Percentiles rank a stretch among this genome's conserved stretches.
phyloP scores from a whole-genome alignment of 1,140 invertebrate species.

The Tachypleus tridentatus region DNA sequence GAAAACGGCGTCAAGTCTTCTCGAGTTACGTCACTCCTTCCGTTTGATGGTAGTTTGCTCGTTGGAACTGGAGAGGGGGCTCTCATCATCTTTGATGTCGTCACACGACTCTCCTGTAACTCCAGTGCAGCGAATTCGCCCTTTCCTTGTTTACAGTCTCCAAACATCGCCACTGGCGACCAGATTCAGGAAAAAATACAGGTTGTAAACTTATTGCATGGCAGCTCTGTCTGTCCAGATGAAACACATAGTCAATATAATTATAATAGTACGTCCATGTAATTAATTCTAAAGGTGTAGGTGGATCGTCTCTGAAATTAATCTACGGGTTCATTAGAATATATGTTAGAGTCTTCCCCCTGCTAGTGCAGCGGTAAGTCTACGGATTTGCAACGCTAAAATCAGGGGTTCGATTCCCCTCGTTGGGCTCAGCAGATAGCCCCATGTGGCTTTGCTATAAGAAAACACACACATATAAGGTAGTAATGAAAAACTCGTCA shows the following conservation, averaged over 20 bases:
- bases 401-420: too few relatives aligned
- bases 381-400: too few relatives aligned
- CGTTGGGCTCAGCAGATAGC: too few relatives aligned
- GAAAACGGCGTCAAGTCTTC: too few relatives aligned
- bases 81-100: slow-evolving; percentile 36
- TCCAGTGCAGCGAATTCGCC: slow-evolving; percentile 8
- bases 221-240: too few relatives aligned
- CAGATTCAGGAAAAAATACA: slow-evolving; percentile 18
- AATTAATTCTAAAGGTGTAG: not conserved
- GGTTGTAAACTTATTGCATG: not conserved
- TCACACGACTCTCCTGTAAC: slow-evolving; percentile 1
- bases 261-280: not conserved
- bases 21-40: slow-evolving; percentile 37
- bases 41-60: slow-evolving; percentile 35
- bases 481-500: too few relatives aligned
- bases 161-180: slow-evolving; percentile 5
- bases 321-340: too few relatives aligned
- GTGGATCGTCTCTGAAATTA: too few relatives aligned
- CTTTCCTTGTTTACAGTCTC: slow-evolving; percentile 8
- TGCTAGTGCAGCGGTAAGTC: too few relatives aligned
- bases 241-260: not conserved
- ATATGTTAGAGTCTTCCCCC: too few relatives aligned
- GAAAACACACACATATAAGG: too few relatives aligned
- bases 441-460: too few relatives aligned
- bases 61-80: slow-evolving; percentile 43